Percentiles rank a stretch among this genome's conserved stretches.
Conservation (phyloP, 2,113 vertebrate species). For the Sminthopsis crassicaudata region DNA sequence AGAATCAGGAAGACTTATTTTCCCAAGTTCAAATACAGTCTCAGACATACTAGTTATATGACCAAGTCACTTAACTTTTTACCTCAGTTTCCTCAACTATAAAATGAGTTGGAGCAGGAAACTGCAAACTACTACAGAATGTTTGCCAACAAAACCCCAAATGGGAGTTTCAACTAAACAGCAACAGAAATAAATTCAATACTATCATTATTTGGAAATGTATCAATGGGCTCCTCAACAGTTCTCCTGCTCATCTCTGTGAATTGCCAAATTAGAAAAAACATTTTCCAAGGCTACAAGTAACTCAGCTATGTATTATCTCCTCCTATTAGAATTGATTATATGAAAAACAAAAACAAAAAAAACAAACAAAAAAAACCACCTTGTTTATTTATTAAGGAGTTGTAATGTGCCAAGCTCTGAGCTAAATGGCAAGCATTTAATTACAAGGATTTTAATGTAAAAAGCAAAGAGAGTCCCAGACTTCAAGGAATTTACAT, state of each 20-base stretch:
- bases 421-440: background rate
- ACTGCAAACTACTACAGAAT: too few relatives aligned
- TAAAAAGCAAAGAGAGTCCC: background rate
- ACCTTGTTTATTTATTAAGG: background rate
- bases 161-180: too few relatives aligned
- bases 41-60: too few relatives aligned
- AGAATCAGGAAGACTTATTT: too few relatives aligned
- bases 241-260: background rate
- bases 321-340: background rate
- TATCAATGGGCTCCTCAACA: background rate
- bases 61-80: too few relatives aligned
- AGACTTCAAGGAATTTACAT: background rate
- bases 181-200: background rate
- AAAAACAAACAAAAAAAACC: too few relatives aligned
- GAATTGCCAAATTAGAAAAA: background rate
- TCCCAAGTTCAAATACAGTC: too few relatives aligned
- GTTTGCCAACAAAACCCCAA: too few relatives aligned
- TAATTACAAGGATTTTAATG: background rate
- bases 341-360: background rate
- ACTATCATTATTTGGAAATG: background rate
- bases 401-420: background rate
- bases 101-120: too few relatives aligned
- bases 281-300: background rate
- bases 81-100: too few relatives aligned
- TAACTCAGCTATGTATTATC: background rate